phyloP scores from a whole-genome alignment of 2,113 vertebrate species.

The Crotophaga sulcirostris region DNA sequence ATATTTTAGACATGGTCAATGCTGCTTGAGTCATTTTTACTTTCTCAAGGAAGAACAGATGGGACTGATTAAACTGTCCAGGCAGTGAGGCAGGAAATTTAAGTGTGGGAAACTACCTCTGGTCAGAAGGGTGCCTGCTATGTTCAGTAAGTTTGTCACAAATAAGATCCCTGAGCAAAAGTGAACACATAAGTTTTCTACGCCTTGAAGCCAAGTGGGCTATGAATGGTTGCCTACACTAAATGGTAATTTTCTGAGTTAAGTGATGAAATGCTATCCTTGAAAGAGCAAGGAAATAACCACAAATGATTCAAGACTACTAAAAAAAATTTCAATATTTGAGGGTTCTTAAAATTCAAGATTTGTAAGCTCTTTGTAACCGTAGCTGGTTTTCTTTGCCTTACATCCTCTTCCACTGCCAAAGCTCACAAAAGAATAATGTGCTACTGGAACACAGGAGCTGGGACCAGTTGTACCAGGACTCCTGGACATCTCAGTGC shows the following conservation, averaged over 20 bases:
- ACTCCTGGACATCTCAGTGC: neutral
- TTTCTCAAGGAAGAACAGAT: neutral
- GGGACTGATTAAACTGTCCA: neutral
- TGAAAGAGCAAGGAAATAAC: neutral
- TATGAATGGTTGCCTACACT: neutral
- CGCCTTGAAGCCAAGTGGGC: neutral
- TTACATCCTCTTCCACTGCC: neutral
- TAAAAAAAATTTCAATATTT: neutral
- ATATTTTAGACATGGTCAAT: neutral
- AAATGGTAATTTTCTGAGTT: neutral
- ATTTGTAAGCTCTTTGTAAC: neutral
- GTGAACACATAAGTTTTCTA: neutral
- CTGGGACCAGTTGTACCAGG: neutral
- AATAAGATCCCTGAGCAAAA: accelerated
- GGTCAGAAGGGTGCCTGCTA: accelerated
- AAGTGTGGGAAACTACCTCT: neutral
- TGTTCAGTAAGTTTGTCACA: neutral
- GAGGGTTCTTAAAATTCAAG: neutral
- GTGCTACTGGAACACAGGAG: neutral
- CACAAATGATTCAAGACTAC: neutral
- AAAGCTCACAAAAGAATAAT: neutral
- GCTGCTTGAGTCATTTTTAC: neutral
- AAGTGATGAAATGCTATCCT: neutral
- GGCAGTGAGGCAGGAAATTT: neutral
- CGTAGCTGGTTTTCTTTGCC: neutral